Evolutionary conservation across 1,140 invertebrate species (phyloP).

Genomic region (Platyscapa corneri): DNA sequence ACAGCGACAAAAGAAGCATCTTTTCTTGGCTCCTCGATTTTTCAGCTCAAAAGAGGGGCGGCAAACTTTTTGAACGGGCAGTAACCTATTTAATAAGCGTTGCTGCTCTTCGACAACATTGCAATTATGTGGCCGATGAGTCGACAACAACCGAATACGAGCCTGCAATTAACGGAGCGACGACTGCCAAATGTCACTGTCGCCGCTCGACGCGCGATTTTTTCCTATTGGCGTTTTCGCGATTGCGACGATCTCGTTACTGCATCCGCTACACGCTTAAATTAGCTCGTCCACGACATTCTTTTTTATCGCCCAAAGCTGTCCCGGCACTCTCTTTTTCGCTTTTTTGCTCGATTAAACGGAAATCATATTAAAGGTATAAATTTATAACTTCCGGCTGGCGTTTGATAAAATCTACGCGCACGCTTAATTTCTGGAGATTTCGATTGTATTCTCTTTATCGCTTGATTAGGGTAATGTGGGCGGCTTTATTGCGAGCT

Average conservation of each 20-base stretch:
- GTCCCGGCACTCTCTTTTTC: too few species aligned
- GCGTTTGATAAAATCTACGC: slow-evolving; percentile 3
- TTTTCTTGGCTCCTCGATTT: too few species aligned
- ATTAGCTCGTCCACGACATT: slow-evolving; percentile 41
- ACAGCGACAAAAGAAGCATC: too few species aligned
- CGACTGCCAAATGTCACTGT: too few species aligned
- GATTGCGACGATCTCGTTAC: not conserved
- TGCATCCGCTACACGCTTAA: slow-evolving; percentile 51
- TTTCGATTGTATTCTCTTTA: not conserved
- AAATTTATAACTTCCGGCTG: slow-evolving; percentile 6
- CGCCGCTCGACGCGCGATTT: too few species aligned
- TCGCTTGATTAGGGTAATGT: not conserved
- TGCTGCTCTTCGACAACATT: too few species aligned
- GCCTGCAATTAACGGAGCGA: too few species aligned
- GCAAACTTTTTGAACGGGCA: too few species aligned
- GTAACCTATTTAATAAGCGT: too few species aligned
- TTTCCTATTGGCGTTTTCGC: not conserved
- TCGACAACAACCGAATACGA: too few species aligned
- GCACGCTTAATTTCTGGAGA: not conserved
- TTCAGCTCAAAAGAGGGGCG: too few species aligned
- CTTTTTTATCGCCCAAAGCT: slow-evolving; percentile 7
- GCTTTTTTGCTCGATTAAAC: slow-evolving; percentile 33
- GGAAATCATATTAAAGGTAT: slow-evolving; percentile 32
- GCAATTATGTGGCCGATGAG: too few species aligned
- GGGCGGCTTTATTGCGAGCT: not conserved